Evolutionary conservation across 2,888 invertebrate species (phyloP).

Genomic region (Deilephila elpenor): DNA sequence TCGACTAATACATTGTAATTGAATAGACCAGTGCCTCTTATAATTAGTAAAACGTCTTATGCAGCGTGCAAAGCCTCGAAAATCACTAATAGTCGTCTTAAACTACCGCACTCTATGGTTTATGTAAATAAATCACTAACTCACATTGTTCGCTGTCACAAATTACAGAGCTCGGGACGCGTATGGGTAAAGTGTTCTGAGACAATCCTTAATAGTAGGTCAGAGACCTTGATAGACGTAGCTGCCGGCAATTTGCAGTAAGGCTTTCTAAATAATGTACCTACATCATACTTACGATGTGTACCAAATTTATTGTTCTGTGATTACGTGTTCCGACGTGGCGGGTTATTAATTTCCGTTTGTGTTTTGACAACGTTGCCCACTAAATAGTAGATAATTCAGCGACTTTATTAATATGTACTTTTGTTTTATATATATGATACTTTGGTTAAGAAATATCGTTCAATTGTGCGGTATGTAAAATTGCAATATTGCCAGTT

Average conservation of each 20-base stretch:
- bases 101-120: conserved; percentile 61
- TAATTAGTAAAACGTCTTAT: conserved; percentile 55
- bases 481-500: too few relatives aligned
- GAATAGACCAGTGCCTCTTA: conserved; percentile 38
- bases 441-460: too few relatives aligned
- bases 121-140: conserved; percentile 77
- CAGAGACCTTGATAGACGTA: conserved; percentile 60
- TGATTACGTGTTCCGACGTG: conserved; percentile 12
- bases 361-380: not conserved
- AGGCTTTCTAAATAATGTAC: conserved; percentile 30
- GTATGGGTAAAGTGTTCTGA: conserved; percentile 69
- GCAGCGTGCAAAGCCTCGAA: conserved; percentile 43
- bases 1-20: conserved; percentile 20
- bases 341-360: not conserved
- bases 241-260: conserved; percentile 57
- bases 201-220: conserved; percentile 78
- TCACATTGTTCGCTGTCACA: conserved; percentile 64
- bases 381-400: too few relatives aligned
- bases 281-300: conserved; percentile 18
- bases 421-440: too few relatives aligned
- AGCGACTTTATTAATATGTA: too few relatives aligned
- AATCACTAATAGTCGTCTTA: conserved; percentile 65
- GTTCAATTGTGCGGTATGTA: too few relatives aligned
- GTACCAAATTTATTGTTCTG: conserved; percentile 25
- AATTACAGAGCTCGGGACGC: conserved; percentile 71